phyloP scores from a whole-genome alignment of 2,888 invertebrate genomes.

The Scaptomyza parva region DNA sequence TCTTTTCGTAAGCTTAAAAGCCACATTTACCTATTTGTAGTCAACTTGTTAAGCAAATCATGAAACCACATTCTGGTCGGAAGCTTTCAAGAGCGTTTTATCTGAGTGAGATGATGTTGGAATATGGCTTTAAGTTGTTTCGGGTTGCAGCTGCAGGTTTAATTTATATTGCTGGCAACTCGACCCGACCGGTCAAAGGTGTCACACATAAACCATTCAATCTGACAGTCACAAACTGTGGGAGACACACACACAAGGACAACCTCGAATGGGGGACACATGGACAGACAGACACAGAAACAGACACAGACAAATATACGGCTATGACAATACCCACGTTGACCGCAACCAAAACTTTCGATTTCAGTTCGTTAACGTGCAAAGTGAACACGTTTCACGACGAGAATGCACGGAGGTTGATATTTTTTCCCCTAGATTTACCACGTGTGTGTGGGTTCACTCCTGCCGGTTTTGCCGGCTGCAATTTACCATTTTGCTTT shows the following conservation, averaged over 20 bases:
- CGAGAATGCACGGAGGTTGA: constrained; percentile 38
- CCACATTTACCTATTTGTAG: neutral
- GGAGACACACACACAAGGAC: constrained; percentile 28
- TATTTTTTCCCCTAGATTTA: constrained; percentile 38
- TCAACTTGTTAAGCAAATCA: neutral
- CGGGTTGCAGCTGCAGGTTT: constrained; percentile 41
- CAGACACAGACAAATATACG: constrained; percentile 9
- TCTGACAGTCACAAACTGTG: constrained; percentile 70
- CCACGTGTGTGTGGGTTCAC: constrained; percentile 55
- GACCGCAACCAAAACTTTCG: constrained; percentile 74
- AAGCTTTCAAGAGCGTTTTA: neutral
- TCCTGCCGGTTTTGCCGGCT: constrained; percentile 36
- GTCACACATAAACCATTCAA: constrained; percentile 78
- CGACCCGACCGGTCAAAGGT: constrained; percentile 75
- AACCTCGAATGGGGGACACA: neutral
- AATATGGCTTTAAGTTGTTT: constrained; percentile 44
- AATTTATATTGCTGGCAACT: constrained; percentile 74
- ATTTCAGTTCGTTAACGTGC: constrained; percentile 76
- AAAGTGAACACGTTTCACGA: constrained; percentile 69
- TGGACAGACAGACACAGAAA: neutral
- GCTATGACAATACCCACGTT: constrained; percentile 57
- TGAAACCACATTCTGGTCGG: neutral
- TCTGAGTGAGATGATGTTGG: constrained; percentile 17
- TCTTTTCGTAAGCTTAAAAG: neutral
- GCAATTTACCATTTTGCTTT: constrained; percentile 61